A percentile compares a stretch with the other conserved stretches of the same genome.
These are phyloP conservation scores for Lobophora halterata DNA, from an alignment of 2,888 invertebrate species.

Conservation along the genomic window DNA sequence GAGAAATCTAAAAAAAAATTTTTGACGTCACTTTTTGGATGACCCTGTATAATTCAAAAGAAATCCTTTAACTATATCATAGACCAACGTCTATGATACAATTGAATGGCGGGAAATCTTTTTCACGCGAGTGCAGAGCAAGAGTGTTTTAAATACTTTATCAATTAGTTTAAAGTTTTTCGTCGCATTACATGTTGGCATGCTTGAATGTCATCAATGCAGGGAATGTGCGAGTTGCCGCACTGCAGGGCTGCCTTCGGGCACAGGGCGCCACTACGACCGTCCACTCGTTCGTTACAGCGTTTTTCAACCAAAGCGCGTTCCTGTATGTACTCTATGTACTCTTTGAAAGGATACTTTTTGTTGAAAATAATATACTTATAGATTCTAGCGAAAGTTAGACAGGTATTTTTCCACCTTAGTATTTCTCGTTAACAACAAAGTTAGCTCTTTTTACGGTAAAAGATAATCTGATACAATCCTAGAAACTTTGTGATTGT, in stretches of 20 bases:
- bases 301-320: conserved; percentile 34
- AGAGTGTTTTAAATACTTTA: conserved; percentile 1
- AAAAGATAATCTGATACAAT: too few species aligned
- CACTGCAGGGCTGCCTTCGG: conserved; percentile 25
- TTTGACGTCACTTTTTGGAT: too few species aligned
- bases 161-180: conserved; percentile 13
- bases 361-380: conserved; percentile 34
- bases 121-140: neutral
- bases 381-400: conserved; percentile 15
- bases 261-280: conserved; percentile 56
- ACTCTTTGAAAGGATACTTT: conserved; percentile 39
- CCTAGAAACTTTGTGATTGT: too few species aligned
- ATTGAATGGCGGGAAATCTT: conserved; percentile 4
- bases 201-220: conserved; percentile 8
- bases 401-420: conserved; percentile 9
- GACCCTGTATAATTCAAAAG: too few species aligned
- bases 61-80: neutral
- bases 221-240: conserved; percentile 14
- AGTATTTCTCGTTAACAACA: conserved; percentile 3
- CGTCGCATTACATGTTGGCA: conserved; percentile 2
- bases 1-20: too few species aligned
- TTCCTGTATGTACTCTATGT: too few species aligned
- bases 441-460: neutral
- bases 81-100: neutral
- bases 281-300: conserved; percentile 37